Percentiles rank a stretch among this genome's conserved stretches.
These are phyloP conservation scores for Botrylloides violaceus DNA, from an alignment of 23 tunicate genomes.

Conservation along the genomic window DNA sequence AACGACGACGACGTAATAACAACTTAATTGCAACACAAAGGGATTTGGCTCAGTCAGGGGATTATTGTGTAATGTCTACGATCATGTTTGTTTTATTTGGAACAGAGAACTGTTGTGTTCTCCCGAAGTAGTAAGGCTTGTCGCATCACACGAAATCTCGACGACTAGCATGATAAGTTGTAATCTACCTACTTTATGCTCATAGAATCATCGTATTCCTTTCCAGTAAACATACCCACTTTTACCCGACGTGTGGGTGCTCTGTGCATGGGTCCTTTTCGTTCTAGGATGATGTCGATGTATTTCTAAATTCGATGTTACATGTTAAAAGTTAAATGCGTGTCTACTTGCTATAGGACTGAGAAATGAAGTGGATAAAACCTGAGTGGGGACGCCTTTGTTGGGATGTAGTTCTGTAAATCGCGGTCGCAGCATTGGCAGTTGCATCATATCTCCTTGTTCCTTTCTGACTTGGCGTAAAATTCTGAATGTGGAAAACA, in stretches of 20 bases:
- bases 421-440: conserved; percentile 12
- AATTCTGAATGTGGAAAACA: neutral
- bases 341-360: too few relatives aligned
- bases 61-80: too few relatives aligned
- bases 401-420: conserved; percentile 21
- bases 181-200: neutral
- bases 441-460: conserved; percentile 12
- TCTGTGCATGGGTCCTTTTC: conserved; percentile 27
- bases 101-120: too few relatives aligned
- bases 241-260: conserved; percentile 7
- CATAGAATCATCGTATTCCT: conserved; percentile 19
- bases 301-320: conserved; percentile 34
- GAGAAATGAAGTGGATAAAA: too few relatives aligned
- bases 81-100: too few relatives aligned
- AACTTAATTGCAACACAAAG: too few relatives aligned
- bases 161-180: neutral
- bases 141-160: too few relatives aligned
- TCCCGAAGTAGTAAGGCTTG: too few relatives aligned
- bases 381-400: conserved; percentile 28
- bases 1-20: too few relatives aligned
- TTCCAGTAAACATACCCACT: neutral
- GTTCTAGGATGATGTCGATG: conserved; percentile 7
- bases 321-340: neutral
- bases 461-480: neutral
- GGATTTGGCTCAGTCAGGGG: too few relatives aligned